phyloP scores from a whole-genome alignment of 2,888 invertebrate species.

The Rhynchonema sp. region DNA sequence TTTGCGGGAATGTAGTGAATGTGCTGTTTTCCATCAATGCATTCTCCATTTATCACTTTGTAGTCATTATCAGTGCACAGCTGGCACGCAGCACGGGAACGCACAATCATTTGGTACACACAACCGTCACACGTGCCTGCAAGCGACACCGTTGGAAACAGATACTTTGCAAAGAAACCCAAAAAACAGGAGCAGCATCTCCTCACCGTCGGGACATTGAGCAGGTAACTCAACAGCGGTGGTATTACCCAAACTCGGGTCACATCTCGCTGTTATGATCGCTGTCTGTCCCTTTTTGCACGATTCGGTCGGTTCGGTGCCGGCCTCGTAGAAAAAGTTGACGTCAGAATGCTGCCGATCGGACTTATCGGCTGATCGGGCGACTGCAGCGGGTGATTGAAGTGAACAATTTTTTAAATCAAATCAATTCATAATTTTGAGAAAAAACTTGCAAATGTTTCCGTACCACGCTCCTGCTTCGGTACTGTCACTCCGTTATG shows the following conservation, averaged over 20 bases:
- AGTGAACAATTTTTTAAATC: too few species aligned
- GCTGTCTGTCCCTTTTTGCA: constrained; percentile 39
- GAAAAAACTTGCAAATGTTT: too few species aligned
- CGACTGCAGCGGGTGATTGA: too few species aligned
- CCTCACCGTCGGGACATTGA: constrained; percentile 24
- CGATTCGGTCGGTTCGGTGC: constrained; percentile 16
- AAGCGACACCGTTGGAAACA: too few species aligned
- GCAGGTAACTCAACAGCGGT: constrained; percentile 15
- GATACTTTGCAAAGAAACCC: too few species aligned
- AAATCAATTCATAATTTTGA: too few species aligned
- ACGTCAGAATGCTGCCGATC: neutral
- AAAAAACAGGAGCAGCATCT: too few species aligned
- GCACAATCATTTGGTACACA: constrained; percentile 26
- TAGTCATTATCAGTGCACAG: constrained; percentile 32
- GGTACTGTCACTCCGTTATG: too few species aligned
- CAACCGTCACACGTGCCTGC: constrained; percentile 43
- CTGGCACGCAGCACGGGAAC: constrained; percentile 34
- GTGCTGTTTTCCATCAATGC: constrained; percentile 33
- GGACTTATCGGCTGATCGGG: too few species aligned
- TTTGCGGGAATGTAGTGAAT: constrained; percentile 32
- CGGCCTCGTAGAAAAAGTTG: constrained; percentile 18
- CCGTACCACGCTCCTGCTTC: too few species aligned
- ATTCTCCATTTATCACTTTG: constrained; percentile 35
- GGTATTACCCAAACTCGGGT: constrained; percentile 18
- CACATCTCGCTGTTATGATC: constrained; percentile 39